Conservation (phyloP, 1,140 invertebrate species). For the Conus betulinus region DNA sequence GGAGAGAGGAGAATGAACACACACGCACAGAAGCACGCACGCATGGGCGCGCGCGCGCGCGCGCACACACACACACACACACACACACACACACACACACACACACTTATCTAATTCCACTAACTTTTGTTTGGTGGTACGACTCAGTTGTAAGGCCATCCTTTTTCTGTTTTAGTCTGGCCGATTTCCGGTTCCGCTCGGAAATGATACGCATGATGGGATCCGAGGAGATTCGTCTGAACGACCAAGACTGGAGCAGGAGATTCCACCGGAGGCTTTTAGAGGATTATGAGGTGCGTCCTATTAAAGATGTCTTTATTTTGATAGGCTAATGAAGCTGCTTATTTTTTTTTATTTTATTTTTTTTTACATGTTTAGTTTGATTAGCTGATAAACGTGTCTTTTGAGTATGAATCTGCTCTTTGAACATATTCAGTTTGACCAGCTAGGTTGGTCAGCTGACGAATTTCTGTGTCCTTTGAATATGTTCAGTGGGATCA, state of each 20-base stretch:
- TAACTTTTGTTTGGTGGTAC: too few relatives aligned
- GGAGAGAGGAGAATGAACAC: not conserved
- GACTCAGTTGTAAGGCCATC: too few relatives aligned
- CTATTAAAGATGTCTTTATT: too few relatives aligned
- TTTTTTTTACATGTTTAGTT: too few relatives aligned
- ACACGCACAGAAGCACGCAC: not conserved
- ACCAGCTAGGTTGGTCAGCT: too few relatives aligned
- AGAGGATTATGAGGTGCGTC: conserved; percentile 24
- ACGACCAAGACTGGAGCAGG: conserved; percentile 29
- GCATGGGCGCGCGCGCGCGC: not conserved
- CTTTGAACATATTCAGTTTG: too few relatives aligned
- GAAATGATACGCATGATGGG: conserved; percentile 36
- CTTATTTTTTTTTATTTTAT: too few relatives aligned
- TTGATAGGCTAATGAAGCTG: too few relatives aligned
- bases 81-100: not conserved
- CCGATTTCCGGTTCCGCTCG: conserved; percentile 30
- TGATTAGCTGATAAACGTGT: too few relatives aligned
- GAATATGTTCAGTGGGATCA: too few relatives aligned
- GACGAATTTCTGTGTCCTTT: too few relatives aligned
- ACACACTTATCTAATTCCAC: not conserved
- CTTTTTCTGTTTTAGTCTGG: conserved; percentile 2
- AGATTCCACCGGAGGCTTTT: not conserved
- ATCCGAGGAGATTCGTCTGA: conserved; percentile 30
- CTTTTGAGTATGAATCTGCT: too few relatives aligned
- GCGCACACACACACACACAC: conserved; percentile 15